A percentile compares a stretch with the other conserved stretches of the same genome.
These are phyloP conservation scores for Etheostoma perlongum DNA, from an alignment of 2,797 vertebrate genomes.

Conservation along the genomic window DNA sequence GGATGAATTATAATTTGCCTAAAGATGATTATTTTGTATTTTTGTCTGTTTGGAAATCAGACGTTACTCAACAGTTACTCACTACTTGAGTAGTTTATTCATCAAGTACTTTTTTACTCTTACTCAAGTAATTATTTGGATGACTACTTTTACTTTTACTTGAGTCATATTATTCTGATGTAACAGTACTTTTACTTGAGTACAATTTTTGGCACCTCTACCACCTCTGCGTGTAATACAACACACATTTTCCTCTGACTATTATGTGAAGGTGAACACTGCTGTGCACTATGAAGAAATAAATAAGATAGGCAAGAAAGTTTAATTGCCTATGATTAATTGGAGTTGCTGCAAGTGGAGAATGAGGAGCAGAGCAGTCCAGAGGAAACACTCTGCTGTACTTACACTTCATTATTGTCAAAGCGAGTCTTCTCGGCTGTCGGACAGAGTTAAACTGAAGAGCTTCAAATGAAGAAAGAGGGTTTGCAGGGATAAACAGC, in stretches of 20 bases:
- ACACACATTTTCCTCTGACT: not conserved
- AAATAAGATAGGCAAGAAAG: slow-evolving; percentile 25
- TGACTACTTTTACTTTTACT: too few species aligned
- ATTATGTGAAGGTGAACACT: slow-evolving; percentile 1
- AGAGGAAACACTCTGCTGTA: slow-evolving; percentile 50
- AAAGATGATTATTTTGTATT: too few species aligned
- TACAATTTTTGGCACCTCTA: too few species aligned
- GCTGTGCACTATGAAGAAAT: slow-evolving; percentile 23
- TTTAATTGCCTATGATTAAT: slow-evolving; percentile 55
- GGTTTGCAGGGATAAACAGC: slow-evolving; percentile 27
- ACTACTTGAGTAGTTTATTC: too few species aligned
- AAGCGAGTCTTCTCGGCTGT: slow-evolving; percentile 39
- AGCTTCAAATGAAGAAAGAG: slow-evolving; percentile 27
- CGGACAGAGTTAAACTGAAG: slow-evolving; percentile 31
- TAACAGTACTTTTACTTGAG: too few species aligned
- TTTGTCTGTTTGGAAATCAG: too few species aligned
- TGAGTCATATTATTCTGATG: too few species aligned
- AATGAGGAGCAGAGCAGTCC: slow-evolving; percentile 27
- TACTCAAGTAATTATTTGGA: too few species aligned
- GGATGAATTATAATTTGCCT: too few species aligned
- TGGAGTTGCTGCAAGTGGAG: slow-evolving; percentile 16
- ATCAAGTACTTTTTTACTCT: too few species aligned
- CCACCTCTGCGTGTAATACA: not conserved
- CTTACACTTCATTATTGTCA: slow-evolving; percentile 59
- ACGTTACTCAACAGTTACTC: too few species aligned